Evolutionary conservation across 53 echinoderm and acorn worm species (phyloP).

Genomic region (Temnopleurus reevesii): DNA sequence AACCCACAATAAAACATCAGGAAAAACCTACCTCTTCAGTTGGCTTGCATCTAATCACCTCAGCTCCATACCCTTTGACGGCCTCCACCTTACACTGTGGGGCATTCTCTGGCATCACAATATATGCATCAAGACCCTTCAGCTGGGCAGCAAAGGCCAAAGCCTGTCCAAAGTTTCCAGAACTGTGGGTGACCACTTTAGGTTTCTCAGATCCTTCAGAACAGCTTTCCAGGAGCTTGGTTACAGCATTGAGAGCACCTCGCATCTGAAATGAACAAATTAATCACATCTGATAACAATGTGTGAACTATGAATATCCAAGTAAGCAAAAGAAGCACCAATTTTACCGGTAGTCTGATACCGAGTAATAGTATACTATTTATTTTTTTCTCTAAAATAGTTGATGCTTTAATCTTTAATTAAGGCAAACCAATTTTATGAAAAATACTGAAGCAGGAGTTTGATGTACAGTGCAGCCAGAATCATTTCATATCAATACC

Average conservation of each 20-base stretch:
- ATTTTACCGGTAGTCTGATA: too few species aligned
- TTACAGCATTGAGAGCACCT: slow-evolving; percentile 74
- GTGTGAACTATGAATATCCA: too few species aligned
- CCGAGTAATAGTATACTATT: too few species aligned
- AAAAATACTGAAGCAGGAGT: too few species aligned
- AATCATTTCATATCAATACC: too few species aligned
- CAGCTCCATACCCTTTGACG: slow-evolving; percentile 76
- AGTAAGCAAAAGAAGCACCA: too few species aligned
- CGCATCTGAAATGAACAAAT: slow-evolving; percentile 52
- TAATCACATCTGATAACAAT: too few species aligned
- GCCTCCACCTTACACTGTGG: slow-evolving; percentile 73
- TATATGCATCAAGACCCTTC: slow-evolving; percentile 53
- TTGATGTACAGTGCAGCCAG: too few species aligned
- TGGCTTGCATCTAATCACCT: slow-evolving; percentile 53
- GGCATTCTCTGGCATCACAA: slow-evolving; percentile 72
- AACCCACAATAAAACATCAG: not conserved
- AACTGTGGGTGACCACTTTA: slow-evolving; percentile 72
- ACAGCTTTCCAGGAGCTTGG: slow-evolving; percentile 60
- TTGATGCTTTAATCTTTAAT: too few species aligned
- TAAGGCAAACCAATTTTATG: too few species aligned
- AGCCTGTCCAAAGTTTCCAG: slow-evolving; percentile 81
- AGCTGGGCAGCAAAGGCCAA: slow-evolving; percentile 74
- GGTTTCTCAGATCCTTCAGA: not conserved
- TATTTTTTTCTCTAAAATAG: too few species aligned
- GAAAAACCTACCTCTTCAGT: slow-evolving; percentile 66